Percentiles rank a stretch among this genome's conserved stretches.
phyloP scores from a whole-genome alignment of 2,797 vertebrate genomes.

The Coilia nasus region DNA sequence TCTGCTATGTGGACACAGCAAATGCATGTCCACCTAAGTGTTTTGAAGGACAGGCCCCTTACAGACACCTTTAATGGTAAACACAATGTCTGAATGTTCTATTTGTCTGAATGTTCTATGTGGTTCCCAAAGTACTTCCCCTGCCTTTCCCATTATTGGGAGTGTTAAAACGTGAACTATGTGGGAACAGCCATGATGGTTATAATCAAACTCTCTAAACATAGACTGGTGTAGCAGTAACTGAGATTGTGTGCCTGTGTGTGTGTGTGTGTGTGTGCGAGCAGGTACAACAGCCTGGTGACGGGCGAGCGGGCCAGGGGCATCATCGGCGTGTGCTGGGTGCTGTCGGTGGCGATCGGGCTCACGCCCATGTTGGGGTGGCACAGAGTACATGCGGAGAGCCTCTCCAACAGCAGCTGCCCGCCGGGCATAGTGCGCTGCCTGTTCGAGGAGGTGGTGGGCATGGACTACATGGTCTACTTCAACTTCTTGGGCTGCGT shows the following conservation, averaged over 20 bases:
- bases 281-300: constrained; percentile 94
- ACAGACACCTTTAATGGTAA: too few relatives aligned
- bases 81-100: too few relatives aligned
- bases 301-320: constrained; percentile 85
- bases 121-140: too few relatives aligned
- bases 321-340: constrained; percentile 93
- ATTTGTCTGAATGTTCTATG: too few relatives aligned
- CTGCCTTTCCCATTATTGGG: too few relatives aligned
- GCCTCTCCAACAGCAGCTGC: constrained; percentile 63
- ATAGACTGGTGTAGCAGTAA: too few relatives aligned
- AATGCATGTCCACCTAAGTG: too few relatives aligned
- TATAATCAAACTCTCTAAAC: too few relatives aligned
- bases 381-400: constrained; percentile 64
- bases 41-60: too few relatives aligned
- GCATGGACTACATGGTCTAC: constrained; percentile 97
- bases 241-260: background rate
- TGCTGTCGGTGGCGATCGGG: constrained; percentile 90
- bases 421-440: constrained; percentile 77
- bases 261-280: constrained; percentile 31
- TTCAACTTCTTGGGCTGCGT: constrained; percentile 96
- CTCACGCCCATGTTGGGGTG: constrained; percentile 96
- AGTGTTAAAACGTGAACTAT: too few relatives aligned
- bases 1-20: too few relatives aligned
- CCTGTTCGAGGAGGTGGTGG: constrained; percentile 88
- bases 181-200: too few relatives aligned